Conservation (phyloP, 2,113 vertebrate species). For the Myotis lucifugus region DNA sequence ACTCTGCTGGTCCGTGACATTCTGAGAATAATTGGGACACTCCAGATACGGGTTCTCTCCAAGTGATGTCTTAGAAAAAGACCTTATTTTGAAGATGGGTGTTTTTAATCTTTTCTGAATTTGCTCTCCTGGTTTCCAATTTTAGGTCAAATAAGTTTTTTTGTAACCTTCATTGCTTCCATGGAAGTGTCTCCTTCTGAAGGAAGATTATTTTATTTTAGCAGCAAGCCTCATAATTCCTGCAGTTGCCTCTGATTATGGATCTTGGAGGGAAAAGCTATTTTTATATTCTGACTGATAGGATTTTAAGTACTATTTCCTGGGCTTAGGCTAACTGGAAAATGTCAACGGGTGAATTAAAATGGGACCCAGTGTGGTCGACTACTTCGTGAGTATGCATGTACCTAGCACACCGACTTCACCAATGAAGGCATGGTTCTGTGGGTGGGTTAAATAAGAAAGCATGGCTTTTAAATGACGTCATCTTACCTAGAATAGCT, state of each 20-base stretch:
- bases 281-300: neutral
- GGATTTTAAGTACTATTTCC: neutral
- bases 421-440: neutral
- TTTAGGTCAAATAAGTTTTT: neutral
- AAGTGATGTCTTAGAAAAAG: neutral
- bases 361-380: neutral
- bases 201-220: neutral
- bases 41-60: neutral
- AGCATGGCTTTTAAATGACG: neutral
- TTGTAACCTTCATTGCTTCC: neutral
- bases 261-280: neutral
- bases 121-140: neutral
- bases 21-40: neutral
- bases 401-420: neutral
- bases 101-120: neutral
- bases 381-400: neutral
- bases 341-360: neutral
- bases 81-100: conserved; percentile 12
- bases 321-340: neutral
- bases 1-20: neutral
- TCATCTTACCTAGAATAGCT: neutral
- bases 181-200: neutral
- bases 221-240: neutral
- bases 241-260: neutral
- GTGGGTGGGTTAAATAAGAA: neutral